phyloP scores from a whole-genome alignment of 2,888 invertebrate genomes.

The Eucera pruinosa region DNA sequence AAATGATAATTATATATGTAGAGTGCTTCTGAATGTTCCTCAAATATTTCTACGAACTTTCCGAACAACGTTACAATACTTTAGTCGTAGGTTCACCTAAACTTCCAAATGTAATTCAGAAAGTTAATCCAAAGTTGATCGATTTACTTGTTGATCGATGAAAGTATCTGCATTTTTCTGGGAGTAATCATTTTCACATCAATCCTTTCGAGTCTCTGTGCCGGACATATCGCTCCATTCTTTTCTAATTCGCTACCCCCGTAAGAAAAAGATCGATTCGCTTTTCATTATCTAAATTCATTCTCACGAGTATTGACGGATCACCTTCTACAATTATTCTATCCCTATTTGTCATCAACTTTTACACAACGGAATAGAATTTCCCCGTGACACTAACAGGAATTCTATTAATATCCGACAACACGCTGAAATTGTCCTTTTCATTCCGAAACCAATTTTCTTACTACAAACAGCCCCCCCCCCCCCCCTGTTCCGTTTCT shows the following conservation, averaged over 20 bases:
- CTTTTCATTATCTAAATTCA: constrained; percentile 1
- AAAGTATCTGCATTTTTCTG: background rate
- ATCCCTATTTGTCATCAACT: background rate
- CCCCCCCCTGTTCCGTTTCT: constrained; percentile 13
- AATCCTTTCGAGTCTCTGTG: background rate
- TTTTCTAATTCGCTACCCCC: background rate
- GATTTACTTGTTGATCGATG: background rate
- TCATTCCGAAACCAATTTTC: constrained; percentile 35
- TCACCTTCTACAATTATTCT: background rate
- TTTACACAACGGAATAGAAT: constrained; percentile 3
- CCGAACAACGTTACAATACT: no score
- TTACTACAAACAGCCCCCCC: constrained; percentile 16
- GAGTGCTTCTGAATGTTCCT: no score
- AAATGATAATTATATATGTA: no score
- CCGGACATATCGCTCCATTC: background rate
- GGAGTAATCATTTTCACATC: background rate
- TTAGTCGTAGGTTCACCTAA: no score
- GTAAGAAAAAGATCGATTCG: background rate
- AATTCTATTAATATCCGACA: constrained; percentile 19
- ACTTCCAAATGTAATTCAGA: background rate
- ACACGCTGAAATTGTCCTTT: constrained; percentile 29
- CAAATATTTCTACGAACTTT: no score
- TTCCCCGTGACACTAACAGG: background rate
- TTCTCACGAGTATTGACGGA: background rate
- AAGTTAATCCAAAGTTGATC: background rate